Evolutionary conservation across 2,888 invertebrate species (phyloP), one percentile per base, ranked within the genome.

Genomic region (Ceratothoa steindachneri): DNA sequence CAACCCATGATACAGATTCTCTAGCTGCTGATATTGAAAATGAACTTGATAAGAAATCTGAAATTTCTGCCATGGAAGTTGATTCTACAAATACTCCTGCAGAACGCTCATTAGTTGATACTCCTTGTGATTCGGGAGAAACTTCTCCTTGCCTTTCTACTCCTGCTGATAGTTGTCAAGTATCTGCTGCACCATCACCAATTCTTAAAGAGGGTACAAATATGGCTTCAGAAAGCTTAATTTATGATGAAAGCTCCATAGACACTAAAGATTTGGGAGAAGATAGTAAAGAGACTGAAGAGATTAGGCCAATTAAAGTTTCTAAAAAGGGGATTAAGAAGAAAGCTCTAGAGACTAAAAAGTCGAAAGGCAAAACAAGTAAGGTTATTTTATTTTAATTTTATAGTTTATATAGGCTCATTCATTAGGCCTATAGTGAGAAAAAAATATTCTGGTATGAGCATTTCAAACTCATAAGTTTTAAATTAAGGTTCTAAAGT

Each of bases 121-220:
- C 60, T 24, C 60, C 60, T 60, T 60, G 60, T 60, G 60, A 60
- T 1, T 60, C 60, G n/a, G 60, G 24, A 24, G 60, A 60, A 60
- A 60, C 60, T 12, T 60, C 60, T 60, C 60, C 60, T 60, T 60
- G 22, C 12, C 19, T 24, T 2, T 60, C 60, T 7, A 60, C 60
- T 3, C 60, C 60, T 24, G 60, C 24, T 22, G 60, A 60, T 24
- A 60, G 60, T 24, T 60, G 60, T 7, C 60, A 60, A 60, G 60
- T 60, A 7, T 60, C 60, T 22, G 60, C 60, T 1, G 60, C 60
- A 24, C 60, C 60, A 60, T 60, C 60, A 22, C 60, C 60, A 22
- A n/a, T 60, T 12, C 24, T 60, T 12, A 60, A 60, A 24, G 60
- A 60, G 22, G 60, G 24, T 60, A 12, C 60, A 60, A 7, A 2